Evolutionary conservation across 2,797 vertebrate species (phyloP).

Genomic region (Syngnathus acus): DNA sequence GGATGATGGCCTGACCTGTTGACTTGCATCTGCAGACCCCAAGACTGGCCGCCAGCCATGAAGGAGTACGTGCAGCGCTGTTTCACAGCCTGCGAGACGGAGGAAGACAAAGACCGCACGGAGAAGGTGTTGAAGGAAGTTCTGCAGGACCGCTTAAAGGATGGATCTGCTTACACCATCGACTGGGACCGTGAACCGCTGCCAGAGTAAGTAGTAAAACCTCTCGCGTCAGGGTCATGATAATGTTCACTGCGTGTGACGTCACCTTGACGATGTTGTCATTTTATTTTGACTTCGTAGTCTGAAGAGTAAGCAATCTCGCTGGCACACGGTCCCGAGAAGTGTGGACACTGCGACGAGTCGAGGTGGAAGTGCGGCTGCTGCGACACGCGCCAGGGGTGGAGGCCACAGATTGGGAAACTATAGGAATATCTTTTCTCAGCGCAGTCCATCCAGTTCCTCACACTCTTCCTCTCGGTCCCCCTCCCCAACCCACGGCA

Average conservation of each 20-base stretch:
- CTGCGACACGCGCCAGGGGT: slow-evolving; percentile 55
- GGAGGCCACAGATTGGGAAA: slow-evolving; percentile 68
- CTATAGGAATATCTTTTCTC: slow-evolving; percentile 88
- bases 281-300: slow-evolving; percentile 33
- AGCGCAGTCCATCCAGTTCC: slow-evolving; percentile 83
- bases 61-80: slow-evolving; percentile 92
- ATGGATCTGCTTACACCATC: slow-evolving; percentile 87
- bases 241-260: not conserved
- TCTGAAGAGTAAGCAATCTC: slow-evolving; percentile 69
- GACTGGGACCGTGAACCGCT: slow-evolving; percentile 87
- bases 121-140: slow-evolving; percentile 89
- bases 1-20: not conserved
- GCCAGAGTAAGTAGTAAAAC: slow-evolving; percentile 72
- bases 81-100: slow-evolving; percentile 86
- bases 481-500: slow-evolving; percentile 74
- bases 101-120: slow-evolving; percentile 89
- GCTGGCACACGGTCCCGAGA: slow-evolving; percentile 67
- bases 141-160: slow-evolving; percentile 84
- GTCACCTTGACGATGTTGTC: not conserved
- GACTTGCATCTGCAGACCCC: slow-evolving; percentile 63
- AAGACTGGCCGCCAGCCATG: slow-evolving; percentile 91
- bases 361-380: slow-evolving; percentile 55
- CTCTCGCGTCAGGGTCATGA: not conserved
- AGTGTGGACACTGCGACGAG: slow-evolving; percentile 48
- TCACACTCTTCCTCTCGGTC: slow-evolving; percentile 80